Evolutionary conservation across 2,888 invertebrate species (phyloP).

Genomic region (Ochropleura plecta): DNA sequence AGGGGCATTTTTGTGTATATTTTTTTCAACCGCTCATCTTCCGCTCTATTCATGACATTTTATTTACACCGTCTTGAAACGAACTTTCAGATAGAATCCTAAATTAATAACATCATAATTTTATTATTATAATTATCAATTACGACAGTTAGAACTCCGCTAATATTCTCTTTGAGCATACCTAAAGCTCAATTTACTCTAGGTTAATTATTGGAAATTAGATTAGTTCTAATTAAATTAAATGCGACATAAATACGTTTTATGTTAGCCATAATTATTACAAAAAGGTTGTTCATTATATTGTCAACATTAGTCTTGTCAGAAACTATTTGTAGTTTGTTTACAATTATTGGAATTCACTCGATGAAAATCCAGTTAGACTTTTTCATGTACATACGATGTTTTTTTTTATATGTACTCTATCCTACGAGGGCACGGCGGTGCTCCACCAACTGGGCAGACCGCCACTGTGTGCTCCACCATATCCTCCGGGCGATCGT

Average conservation of each 20-base stretch:
- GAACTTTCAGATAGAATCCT: neutral
- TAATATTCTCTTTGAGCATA: neutral
- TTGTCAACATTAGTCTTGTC: constrained; percentile 21
- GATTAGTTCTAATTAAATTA: constrained; percentile 24
- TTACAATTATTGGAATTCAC: neutral
- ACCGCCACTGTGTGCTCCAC: too few species aligned
- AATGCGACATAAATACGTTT: constrained; percentile 19
- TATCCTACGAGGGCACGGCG: too few species aligned
- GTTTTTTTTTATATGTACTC: too few species aligned
- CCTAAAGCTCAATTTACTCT: neutral
- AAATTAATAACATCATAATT: constrained; percentile 5
- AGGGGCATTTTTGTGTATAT: neutral
- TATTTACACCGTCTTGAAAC: neutral
- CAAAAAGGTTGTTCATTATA: constrained; percentile 19
- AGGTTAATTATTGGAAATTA: constrained; percentile 24
- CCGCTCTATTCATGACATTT: too few species aligned
- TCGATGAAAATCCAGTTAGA: neutral
- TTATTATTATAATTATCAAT: neutral
- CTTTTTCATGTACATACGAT: neutral
- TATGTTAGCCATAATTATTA: constrained; percentile 36
- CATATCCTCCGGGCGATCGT: too few species aligned
- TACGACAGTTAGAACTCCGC: neutral
- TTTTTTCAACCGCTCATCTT: neutral
- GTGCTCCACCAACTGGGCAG: too few species aligned
- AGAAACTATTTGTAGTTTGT: constrained; percentile 8